A percentile compares a stretch with the other conserved stretches of the same genome.
Conservation (phyloP, 2,113 vertebrate species). For the Xenopus borealis region DNA sequence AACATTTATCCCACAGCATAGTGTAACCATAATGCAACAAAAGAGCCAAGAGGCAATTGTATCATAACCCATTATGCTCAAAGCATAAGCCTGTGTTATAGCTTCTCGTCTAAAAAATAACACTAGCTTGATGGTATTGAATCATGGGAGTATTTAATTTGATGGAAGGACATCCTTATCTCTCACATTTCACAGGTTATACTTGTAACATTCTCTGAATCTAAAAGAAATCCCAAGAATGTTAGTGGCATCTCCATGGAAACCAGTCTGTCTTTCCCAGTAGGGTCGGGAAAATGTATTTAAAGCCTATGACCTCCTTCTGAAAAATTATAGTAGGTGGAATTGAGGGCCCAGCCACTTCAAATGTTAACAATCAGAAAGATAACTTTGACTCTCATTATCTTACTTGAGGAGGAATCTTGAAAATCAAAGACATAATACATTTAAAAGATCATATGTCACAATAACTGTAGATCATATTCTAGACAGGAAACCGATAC, state of each 20-base stretch:
- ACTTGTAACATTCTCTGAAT: constrained; percentile 16
- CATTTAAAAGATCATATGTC: constrained; percentile 43
- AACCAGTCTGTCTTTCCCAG: constrained; percentile 25
- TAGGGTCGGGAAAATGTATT: constrained; percentile 33
- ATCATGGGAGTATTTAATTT: constrained; percentile 24
- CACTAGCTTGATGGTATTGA: background rate
- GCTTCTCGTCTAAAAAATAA: background rate
- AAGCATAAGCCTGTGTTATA: constrained; percentile 10
- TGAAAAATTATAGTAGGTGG: constrained; percentile 32
- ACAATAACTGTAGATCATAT: constrained; percentile 6
- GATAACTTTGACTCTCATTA: constrained; percentile 27
- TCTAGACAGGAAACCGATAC: constrained; percentile 8
- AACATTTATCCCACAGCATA: background rate
- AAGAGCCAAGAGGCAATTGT: constrained; percentile 4
- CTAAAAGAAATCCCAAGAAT: constrained; percentile 17
- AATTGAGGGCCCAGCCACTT: constrained; percentile 21
- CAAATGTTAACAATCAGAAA: constrained; percentile 22
- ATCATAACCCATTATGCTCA: background rate
- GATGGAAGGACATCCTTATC: constrained; percentile 14
- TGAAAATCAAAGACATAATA: constrained; percentile 32
- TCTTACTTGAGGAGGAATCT: constrained; percentile 24
- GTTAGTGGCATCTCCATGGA: constrained; percentile 31
- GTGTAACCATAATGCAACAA: background rate
- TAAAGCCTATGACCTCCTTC: constrained; percentile 9
- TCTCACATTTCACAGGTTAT: constrained; percentile 18